Percentiles rank a stretch among this genome's conserved stretches.
Conservation (phyloP, 2,888 invertebrate species). For the Diachrysia chrysitis region DNA sequence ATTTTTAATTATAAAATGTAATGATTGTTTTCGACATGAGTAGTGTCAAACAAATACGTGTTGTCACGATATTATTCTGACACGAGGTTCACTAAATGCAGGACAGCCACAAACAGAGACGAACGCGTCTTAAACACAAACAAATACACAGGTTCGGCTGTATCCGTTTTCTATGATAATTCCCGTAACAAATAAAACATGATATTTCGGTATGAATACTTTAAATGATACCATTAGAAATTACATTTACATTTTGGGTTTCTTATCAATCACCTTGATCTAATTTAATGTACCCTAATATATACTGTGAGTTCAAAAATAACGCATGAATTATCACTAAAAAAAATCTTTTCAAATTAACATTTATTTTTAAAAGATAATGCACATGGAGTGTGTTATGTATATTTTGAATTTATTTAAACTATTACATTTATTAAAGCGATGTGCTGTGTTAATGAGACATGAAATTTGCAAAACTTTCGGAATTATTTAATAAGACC, state of each 20-base stretch:
- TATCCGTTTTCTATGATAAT: background rate
- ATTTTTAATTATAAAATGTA: too few species aligned
- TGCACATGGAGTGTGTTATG: background rate
- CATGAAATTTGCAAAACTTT: too few species aligned
- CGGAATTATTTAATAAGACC: background rate
- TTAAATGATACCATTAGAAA: background rate
- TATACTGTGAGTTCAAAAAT: background rate
- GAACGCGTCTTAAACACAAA: too few species aligned
- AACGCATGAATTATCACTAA: background rate
- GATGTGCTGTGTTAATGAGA: background rate
- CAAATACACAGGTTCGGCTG: background rate
- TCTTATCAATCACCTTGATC: background rate
- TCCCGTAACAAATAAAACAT: background rate
- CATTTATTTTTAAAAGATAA: background rate
- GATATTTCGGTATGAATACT: background rate
- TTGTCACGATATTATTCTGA: too few species aligned
- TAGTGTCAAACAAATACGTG: too few species aligned
- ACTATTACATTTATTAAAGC: background rate
- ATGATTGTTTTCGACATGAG: too few species aligned
- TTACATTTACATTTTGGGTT: background rate
- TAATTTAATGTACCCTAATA: background rate
- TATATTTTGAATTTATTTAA: background rate
- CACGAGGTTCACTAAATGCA: slow-evolving; percentile 8
- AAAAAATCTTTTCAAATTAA: background rate
- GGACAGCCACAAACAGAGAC: too few species aligned